These are phyloP conservation scores for Heliconius ethilla DNA, from an alignment of 2,888 invertebrate genomes.

Conservation along the genomic window DNA sequence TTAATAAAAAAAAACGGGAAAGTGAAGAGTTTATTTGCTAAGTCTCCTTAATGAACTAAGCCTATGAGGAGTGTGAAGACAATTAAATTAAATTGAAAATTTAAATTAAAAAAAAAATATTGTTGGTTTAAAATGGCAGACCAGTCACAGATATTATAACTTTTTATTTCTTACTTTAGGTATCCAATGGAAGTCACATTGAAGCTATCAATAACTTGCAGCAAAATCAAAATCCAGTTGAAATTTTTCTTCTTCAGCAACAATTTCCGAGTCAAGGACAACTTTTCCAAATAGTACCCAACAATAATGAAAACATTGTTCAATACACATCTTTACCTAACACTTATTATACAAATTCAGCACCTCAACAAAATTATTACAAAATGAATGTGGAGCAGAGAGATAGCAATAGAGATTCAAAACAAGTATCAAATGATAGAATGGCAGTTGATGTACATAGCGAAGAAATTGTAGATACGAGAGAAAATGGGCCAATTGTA, in stretches of 20 bases:
- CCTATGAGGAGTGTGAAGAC: too few species aligned
- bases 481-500: conserved; percentile 57
- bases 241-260: conserved; percentile 64
- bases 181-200: conserved; percentile 47
- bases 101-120: too few species aligned
- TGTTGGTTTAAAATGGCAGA: too few species aligned
- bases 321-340: conserved; percentile 49
- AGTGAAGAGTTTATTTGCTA: too few species aligned
- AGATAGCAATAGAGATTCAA: conserved; percentile 40
- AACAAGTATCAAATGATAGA: conserved; percentile 32
- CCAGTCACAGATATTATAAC: too few species aligned
- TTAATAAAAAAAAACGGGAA: too few species aligned
- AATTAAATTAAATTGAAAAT: too few species aligned
- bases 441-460: conserved; percentile 34
- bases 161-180: conserved; percentile 19
- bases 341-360: conserved; percentile 47
- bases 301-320: conserved; percentile 44
- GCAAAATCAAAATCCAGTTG: conserved; percentile 52
- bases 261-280: conserved; percentile 55
- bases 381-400: conserved; percentile 54
- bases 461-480: conserved; percentile 56
- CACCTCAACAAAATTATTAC: conserved; percentile 52
- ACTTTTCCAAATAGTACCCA: conserved; percentile 47
- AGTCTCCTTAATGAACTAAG: too few species aligned
- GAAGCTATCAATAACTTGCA: conserved; percentile 32